These are phyloP conservation scores for Rachycentron canadum DNA, from an alignment of 2,797 vertebrate species.

Conservation along the genomic window DNA sequence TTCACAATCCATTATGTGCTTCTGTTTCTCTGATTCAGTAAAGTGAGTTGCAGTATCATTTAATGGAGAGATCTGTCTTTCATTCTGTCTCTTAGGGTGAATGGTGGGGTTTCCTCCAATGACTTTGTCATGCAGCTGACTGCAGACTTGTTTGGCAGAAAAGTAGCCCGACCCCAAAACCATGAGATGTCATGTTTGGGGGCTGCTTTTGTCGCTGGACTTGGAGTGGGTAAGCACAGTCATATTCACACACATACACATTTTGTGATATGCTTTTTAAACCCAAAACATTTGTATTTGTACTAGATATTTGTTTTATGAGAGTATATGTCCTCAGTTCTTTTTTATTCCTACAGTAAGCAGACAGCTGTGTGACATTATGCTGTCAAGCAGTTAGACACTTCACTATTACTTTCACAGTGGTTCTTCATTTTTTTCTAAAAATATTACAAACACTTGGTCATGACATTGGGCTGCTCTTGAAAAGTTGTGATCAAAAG, in stretches of 20 bases:
- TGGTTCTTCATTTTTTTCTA: constrained; percentile 17
- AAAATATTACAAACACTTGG: constrained; percentile 41
- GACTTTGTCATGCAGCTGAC: constrained; percentile 97
- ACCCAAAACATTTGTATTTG: not conserved
- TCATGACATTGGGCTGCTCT: constrained; percentile 34
- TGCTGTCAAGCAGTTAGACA: constrained; percentile 3
- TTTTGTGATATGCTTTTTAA: not conserved
- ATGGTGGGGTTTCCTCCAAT: constrained; percentile 95
- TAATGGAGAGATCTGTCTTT: constrained; percentile 29
- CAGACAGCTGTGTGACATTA: constrained; percentile 1
- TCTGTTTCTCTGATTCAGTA: constrained; percentile 44
- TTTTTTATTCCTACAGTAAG: not conserved
- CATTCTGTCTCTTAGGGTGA: constrained; percentile 83
- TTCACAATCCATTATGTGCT: constrained; percentile 51
- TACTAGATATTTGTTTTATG: not conserved
- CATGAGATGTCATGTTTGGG: constrained; percentile 95
- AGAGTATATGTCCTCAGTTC: not conserved
- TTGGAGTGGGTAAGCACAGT: constrained; percentile 88
- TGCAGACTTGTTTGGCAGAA: constrained; percentile 91
- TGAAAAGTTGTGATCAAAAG: constrained; percentile 55
- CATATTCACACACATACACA: not conserved
- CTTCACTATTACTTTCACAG: not conserved
- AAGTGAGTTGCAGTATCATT: constrained; percentile 38
- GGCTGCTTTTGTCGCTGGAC: constrained; percentile 93
- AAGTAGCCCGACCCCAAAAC: constrained; percentile 85